phyloP scores from a whole-genome alignment of 2,113 vertebrate genomes.

The Charadrius vociferus region DNA sequence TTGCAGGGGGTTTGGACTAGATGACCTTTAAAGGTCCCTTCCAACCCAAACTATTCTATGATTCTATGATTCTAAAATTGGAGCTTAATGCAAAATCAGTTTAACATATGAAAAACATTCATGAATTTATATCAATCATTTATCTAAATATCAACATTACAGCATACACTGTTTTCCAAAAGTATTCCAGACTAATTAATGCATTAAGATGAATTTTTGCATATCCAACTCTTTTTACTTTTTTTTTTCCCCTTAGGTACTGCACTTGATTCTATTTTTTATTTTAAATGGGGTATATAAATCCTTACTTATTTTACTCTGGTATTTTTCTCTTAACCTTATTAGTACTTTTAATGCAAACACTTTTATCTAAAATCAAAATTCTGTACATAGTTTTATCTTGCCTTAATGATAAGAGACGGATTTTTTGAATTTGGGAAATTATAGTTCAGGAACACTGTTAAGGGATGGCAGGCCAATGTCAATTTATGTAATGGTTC shows the following conservation, averaged over 20 bases:
- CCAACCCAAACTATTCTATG: no score
- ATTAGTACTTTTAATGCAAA: not conserved
- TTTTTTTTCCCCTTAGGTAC: no score
- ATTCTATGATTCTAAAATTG: no score
- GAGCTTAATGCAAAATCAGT: not conserved
- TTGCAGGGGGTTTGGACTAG: no score
- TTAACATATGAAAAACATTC: not conserved
- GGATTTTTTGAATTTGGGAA: not conserved
- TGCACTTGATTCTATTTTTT: not conserved
- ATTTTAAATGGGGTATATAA: not conserved
- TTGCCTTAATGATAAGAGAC: not conserved
- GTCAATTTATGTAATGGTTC: not conserved
- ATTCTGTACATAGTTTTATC: not conserved
- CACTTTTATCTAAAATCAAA: conserved; percentile 2
- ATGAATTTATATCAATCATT: not conserved
- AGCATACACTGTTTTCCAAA: not conserved
- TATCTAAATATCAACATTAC: not conserved
- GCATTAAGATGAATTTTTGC: not conserved
- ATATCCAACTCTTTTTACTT: not conserved
- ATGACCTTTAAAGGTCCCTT: no score
- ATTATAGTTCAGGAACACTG: not conserved
- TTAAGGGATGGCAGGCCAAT: not conserved
- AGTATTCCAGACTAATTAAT: not conserved
- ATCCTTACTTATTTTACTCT: not conserved
- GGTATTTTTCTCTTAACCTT: not conserved